Conservation (phyloP, 1,140 invertebrate genomes). For the Thaumetopoea pityocampa region DNA sequence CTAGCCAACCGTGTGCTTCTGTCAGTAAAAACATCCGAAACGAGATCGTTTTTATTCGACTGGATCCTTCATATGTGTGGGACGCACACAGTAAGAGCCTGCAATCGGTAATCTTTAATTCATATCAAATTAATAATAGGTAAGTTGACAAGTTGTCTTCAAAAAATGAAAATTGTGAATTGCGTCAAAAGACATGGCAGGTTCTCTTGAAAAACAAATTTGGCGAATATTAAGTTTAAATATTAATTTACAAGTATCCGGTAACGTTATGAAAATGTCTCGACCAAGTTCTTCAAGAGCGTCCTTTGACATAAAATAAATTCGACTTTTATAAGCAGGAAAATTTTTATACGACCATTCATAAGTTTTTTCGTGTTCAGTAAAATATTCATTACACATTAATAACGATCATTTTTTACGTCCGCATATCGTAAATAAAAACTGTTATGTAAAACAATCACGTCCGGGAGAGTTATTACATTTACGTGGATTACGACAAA, state of each 20-base stretch:
- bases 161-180: no score
- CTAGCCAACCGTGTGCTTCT: no score
- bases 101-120: no score
- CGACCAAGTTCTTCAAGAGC: conserved; percentile 16
- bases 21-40: no score
- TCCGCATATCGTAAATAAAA: conserved; percentile 24
- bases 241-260: background rate
- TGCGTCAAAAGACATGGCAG: no score
- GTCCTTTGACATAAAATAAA: conserved; percentile 28
- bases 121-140: no score
- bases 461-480: conserved; percentile 20
- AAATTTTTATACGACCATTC: conserved; percentile 30
- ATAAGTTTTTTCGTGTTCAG: conserved; percentile 25
- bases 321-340: conserved; percentile 22
- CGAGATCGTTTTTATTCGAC: no score
- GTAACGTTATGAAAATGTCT: conserved; percentile 13
- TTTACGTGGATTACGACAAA: conserved; percentile 9
- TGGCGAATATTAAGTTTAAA: conserved; percentile 1
- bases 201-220: no score
- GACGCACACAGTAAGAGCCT: no score
- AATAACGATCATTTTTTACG: conserved; percentile 29
- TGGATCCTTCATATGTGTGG: no score
- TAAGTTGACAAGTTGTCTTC: no score
- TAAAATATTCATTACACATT: conserved; percentile 31
- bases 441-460: conserved; percentile 21